Conservation (phyloP, 2,888 invertebrate species). For the Erebia epiphron region DNA sequence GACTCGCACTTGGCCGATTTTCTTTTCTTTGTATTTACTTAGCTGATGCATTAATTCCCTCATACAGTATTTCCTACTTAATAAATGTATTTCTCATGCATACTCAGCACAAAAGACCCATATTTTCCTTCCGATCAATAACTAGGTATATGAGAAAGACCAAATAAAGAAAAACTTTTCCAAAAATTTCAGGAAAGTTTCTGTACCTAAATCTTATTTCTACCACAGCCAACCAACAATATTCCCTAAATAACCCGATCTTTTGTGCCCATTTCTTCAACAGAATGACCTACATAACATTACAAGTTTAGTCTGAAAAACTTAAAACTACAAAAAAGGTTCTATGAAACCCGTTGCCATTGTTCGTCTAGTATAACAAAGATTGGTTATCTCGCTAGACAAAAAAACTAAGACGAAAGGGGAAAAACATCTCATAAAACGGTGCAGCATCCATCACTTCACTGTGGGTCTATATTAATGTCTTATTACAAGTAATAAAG, state of each 20-base stretch:
- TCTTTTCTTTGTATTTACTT: too few relatives aligned
- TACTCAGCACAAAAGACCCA: too few relatives aligned
- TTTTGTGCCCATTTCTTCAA: constrained; percentile 8
- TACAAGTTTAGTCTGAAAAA: constrained; percentile 19
- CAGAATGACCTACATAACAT: constrained; percentile 15
- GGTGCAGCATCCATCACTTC: constrained; percentile 30
- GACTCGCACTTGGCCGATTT: too few relatives aligned
- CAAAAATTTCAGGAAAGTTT: too few relatives aligned
- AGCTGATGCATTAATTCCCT: too few relatives aligned
- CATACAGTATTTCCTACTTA: too few relatives aligned
- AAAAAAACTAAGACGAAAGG: constrained; percentile 23
- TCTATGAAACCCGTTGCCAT: constrained; percentile 20
- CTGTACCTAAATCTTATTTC: background rate
- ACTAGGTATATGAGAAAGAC: too few relatives aligned
- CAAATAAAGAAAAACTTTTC: too few relatives aligned
- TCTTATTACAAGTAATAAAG: constrained; percentile 39
- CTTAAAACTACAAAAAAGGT: constrained; percentile 21
- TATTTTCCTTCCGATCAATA: too few relatives aligned
- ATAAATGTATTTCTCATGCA: too few relatives aligned
- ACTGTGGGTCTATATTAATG: constrained; percentile 32
- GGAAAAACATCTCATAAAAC: constrained; percentile 19
- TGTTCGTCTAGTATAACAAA: constrained; percentile 20
- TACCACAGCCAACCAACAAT: background rate
- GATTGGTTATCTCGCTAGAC: constrained; percentile 22
- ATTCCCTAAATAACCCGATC: constrained; percentile 7